phyloP scores from a whole-genome alignment of 2,888 invertebrate species.

The Galerucella calmariensis region DNA sequence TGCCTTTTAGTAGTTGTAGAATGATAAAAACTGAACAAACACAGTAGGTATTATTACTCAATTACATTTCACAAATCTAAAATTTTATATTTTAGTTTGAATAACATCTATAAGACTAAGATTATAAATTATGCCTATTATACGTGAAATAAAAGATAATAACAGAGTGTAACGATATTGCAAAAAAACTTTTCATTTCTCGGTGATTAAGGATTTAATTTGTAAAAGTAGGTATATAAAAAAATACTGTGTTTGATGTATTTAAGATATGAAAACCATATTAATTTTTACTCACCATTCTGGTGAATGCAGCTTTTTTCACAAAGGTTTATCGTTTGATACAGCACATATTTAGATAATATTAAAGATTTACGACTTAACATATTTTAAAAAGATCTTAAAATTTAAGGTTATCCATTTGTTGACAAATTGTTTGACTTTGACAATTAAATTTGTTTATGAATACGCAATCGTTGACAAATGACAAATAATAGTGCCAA shows the following conservation, averaged over 20 bases:
- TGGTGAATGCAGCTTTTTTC: conserved; percentile 36
- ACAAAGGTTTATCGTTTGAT: conserved; percentile 43
- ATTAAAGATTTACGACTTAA: conserved; percentile 50
- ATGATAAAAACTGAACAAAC: neutral
- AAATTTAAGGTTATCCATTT: conserved; percentile 31
- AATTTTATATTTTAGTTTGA: too few species aligned
- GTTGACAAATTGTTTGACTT: conserved; percentile 17
- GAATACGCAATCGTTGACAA: neutral
- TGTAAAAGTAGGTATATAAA: conserved; percentile 1
- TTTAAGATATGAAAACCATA: neutral
- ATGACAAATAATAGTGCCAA: too few species aligned
- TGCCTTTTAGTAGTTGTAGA: neutral
- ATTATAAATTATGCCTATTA: neutral
- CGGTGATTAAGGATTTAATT: neutral
- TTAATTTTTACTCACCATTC: conserved; percentile 28
- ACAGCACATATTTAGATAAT: conserved; percentile 51
- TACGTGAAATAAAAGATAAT: neutral
- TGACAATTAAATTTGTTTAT: neutral
- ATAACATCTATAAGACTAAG: too few species aligned
- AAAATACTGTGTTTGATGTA: neutral
- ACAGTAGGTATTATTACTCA: too few species aligned
- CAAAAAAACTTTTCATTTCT: neutral
- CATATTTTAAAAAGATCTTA: conserved; percentile 46
- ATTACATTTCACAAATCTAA: too few species aligned
- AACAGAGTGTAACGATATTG: too few species aligned